Base-by-base conservation (phyloP, 2,113 vertebrate species). In the Pterocles orientalis region DNA sequence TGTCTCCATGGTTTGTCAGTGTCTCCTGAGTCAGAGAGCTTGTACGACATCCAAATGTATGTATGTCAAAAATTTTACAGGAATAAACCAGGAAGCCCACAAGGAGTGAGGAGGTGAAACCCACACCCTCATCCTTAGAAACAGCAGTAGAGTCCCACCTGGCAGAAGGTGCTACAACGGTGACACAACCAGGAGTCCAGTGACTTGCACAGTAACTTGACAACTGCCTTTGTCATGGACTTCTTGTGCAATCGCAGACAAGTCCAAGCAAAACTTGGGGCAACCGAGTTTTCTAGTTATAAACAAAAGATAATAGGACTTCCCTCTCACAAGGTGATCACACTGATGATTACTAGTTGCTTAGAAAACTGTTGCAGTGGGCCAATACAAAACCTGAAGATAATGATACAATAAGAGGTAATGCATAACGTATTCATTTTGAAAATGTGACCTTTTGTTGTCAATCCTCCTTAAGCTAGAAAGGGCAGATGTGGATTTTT, bases 401-500 rank as follows among this genome's bases (percentile, higher is more conserved):
- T 28, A 69, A 62, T 25, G 51, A 73, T 61, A 70, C 24, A n/a
- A 81, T 66, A 53, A 86, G 16, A 29, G 7, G 17, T 48, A 89
- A 84, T 33, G n/a, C 19, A 39, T 80, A 89, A 62, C 19, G 57
- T 24, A 72, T 15, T 94, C 16, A 56, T 68, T 93, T 70, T 41
- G 47, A 77, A 92, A 93, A 81, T 28, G 28, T 85, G 82, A 87
- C 73, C 70, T 92, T 83, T 70, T 81, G 58, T 26, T 89, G 82
- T 88, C 92, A 80, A 62, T 84, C 47, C 76, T 92, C 82, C 81
- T 68, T 82, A 66, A 95, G n/a, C 33, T 68, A 87, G 84, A 93
- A 88, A 93, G 31, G 57, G 77, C 82, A 90, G 70, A 61, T 53
- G 20, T 2, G 43, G 24, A 94, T 84, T 93, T 97, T 95, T 92